A percentile compares a stretch with the other conserved stretches of the same genome.
These are phyloP conservation scores for Dolomedes plantarius DNA, from an alignment of 2,888 invertebrate genomes.

Conservation along the genomic window DNA sequence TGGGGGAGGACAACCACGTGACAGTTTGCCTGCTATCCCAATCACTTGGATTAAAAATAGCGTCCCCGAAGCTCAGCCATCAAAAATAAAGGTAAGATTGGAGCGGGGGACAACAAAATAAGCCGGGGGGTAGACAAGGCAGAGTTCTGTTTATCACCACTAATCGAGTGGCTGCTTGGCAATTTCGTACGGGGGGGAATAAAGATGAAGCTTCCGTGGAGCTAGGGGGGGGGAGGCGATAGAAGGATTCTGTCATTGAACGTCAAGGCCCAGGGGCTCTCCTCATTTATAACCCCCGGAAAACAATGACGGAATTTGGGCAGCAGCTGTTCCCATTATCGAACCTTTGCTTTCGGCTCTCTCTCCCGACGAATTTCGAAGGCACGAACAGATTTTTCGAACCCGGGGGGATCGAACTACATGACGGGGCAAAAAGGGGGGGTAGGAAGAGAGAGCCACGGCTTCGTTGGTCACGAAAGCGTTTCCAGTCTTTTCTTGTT, in stretches of 20 bases:
- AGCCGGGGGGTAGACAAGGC: constrained; percentile 7
- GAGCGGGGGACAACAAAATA: constrained; percentile 36
- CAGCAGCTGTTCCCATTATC: constrained; percentile 70
- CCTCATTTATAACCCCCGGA: constrained; percentile 68
- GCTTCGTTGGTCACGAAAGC: constrained; percentile 64
- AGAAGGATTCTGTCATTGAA: constrained; percentile 68
- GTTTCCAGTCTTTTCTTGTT: constrained; percentile 27
- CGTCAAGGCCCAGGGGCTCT: constrained; percentile 65
- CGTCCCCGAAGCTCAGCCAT: constrained; percentile 23
- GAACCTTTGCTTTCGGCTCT: constrained; percentile 42
- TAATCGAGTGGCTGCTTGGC: constrained; percentile 67
- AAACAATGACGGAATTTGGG: constrained; percentile 68
- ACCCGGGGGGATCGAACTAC: constrained; percentile 8
- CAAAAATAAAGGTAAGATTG: constrained; percentile 36
- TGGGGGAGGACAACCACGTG: constrained; percentile 35
- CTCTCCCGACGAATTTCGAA: constrained; percentile 35
- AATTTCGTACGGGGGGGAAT: constrained; percentile 41
- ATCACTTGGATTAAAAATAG: constrained; percentile 49
- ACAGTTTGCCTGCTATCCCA: constrained; percentile 38
- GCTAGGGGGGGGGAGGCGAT: constrained; percentile 4
- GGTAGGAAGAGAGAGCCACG: constrained; percentile 12
- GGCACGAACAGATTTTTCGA: constrained; percentile 60
- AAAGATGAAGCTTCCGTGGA: constrained; percentile 26
- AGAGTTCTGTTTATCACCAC: constrained; percentile 67
- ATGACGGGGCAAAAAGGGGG: constrained; percentile 1